Percentiles rank a stretch among this genome's conserved stretches.
These are phyloP conservation scores for Pelecanus crispus DNA, from an alignment of 2,113 vertebrate species.

Conservation along the genomic window DNA sequence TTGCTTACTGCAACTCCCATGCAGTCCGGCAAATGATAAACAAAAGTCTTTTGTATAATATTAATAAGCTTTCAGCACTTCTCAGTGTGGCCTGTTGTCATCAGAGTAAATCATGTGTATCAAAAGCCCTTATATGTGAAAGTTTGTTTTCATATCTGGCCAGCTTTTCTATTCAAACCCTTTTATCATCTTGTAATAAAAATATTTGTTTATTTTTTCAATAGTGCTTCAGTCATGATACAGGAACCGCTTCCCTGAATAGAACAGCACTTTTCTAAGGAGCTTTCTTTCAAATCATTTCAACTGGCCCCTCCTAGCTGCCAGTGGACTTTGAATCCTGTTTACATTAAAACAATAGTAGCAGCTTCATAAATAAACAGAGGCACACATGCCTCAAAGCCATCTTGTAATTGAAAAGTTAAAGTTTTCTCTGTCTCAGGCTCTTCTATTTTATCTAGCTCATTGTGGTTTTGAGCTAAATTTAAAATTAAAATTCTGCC, in stretches of 20 bases:
- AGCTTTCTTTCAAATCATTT: conserved; percentile 70
- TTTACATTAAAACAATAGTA: conserved; percentile 77
- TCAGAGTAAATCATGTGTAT: conserved; percentile 75
- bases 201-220: conserved; percentile 80
- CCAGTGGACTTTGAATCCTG: conserved; percentile 70
- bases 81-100: conserved; percentile 67
- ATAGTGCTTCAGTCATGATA: conserved; percentile 62
- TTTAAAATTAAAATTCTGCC: neutral
- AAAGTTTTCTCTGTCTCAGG: conserved; percentile 25
- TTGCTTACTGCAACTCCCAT: conserved; percentile 72
- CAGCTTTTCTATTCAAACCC: conserved; percentile 65
- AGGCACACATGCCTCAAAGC: conserved; percentile 34
- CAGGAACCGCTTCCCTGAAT: conserved; percentile 71
- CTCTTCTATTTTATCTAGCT: conserved; percentile 32
- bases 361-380: conserved; percentile 71
- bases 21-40: conserved; percentile 73
- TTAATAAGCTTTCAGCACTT: conserved; percentile 79
- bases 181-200: conserved; percentile 78
- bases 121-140: conserved; percentile 74
- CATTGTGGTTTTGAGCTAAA: neutral
- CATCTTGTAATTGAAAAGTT: conserved; percentile 28
- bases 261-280: conserved; percentile 66
- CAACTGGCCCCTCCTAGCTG: conserved; percentile 61
- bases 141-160: conserved; percentile 80
- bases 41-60: conserved; percentile 80